Evolutionary conservation across 2,888 invertebrate genomes (phyloP).

Genomic region (Drosophila trichaetosa): DNA sequence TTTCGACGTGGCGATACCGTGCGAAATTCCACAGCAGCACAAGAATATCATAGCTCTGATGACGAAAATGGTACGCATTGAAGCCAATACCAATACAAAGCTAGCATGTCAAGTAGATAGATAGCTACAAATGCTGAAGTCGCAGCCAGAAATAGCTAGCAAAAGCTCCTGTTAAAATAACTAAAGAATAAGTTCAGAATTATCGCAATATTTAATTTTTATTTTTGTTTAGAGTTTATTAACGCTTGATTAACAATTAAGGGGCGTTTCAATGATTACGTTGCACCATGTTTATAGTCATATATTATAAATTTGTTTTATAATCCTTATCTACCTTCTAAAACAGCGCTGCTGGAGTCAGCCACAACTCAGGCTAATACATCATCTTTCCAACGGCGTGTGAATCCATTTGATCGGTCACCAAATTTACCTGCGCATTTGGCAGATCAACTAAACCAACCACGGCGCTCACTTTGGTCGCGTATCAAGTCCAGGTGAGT

Average conservation of each 20-base stretch:
- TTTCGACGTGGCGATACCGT: constrained; percentile 67
- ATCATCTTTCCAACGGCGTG: constrained; percentile 65
- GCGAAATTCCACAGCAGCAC: constrained; percentile 50
- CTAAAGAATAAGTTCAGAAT: neutral
- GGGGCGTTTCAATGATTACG: neutral
- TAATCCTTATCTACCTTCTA: neutral
- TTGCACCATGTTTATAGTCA: neutral
- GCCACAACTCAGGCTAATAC: constrained; percentile 27
- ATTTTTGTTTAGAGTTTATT: neutral
- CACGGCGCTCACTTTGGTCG: constrained; percentile 72
- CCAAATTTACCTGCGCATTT: constrained; percentile 82
- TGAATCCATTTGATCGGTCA: constrained; percentile 84
- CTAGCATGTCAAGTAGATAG: neutral
- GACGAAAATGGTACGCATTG: constrained; percentile 82
- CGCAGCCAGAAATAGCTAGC: neutral
- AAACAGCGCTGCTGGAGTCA: constrained; percentile 72
- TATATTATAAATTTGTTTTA: neutral
- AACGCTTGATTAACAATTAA: neutral
- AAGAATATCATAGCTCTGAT: constrained; percentile 78
- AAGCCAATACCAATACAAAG: neutral
- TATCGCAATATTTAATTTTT: neutral
- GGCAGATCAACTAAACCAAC: constrained; percentile 68
- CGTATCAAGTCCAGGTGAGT: constrained; percentile 74
- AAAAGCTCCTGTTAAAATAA: neutral
- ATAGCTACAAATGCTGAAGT: neutral